phyloP scores from a whole-genome alignment of 2,797 vertebrate genomes.

The Naso thynnoides region DNA sequence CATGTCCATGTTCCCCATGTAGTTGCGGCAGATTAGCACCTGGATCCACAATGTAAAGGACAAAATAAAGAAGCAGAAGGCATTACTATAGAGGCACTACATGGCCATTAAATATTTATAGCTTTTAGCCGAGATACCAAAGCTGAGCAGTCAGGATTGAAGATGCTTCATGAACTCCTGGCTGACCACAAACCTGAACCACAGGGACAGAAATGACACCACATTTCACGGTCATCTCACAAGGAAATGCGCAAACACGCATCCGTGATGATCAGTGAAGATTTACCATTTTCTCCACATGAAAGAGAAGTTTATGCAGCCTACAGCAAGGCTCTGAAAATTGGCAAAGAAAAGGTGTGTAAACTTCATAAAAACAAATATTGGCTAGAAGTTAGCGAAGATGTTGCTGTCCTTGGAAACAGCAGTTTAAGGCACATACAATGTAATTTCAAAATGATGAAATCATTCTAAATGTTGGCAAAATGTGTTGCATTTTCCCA shows the following conservation, averaged over 20 bases:
- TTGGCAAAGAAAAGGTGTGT: background rate
- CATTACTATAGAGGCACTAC: slow-evolving; percentile 17
- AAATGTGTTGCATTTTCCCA: background rate
- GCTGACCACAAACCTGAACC: background rate
- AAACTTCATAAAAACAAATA: background rate
- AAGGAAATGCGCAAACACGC: slow-evolving; percentile 43
- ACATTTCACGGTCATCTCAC: slow-evolving; percentile 1
- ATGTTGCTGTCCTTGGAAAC: background rate
- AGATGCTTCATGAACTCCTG: slow-evolving; percentile 29
- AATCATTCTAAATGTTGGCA: no score
- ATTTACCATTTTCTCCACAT: slow-evolving; percentile 22
- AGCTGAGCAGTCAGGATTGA: slow-evolving; percentile 41
- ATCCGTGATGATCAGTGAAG: slow-evolving; percentile 48
- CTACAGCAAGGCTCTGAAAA: background rate
- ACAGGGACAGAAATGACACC: background rate
- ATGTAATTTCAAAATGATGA: background rate
- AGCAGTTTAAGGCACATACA: background rate
- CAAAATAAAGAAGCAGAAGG: slow-evolving; percentile 19
- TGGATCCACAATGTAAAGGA: slow-evolving; percentile 51
- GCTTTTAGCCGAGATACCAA: slow-evolving; percentile 35
- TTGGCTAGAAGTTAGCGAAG: background rate
- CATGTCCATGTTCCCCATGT: slow-evolving; percentile 88
- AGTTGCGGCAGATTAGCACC: slow-evolving; percentile 88
- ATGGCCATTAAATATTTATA: slow-evolving; percentile 49
- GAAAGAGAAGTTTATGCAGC: slow-evolving; percentile 26